Conservation (phyloP, 2,113 vertebrate species). For the Gracilinanus agilis region DNA sequence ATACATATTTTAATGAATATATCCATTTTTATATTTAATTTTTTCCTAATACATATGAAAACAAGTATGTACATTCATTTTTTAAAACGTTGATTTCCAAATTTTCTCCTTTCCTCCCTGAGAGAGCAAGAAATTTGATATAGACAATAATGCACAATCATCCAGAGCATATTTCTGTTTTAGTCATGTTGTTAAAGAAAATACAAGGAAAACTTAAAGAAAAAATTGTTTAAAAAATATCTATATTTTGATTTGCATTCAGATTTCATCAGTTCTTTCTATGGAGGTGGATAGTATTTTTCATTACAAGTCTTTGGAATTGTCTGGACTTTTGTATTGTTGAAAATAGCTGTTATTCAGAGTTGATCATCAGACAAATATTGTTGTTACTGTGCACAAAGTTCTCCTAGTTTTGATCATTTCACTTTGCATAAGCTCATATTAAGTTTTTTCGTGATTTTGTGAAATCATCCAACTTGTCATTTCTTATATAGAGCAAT, state of each 20-base stretch:
- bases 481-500: too few relatives aligned
- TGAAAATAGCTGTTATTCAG: background rate
- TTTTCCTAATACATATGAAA: too few relatives aligned
- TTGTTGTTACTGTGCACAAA: background rate
- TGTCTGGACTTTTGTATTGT: background rate
- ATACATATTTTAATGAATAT: background rate
- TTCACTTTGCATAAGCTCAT: background rate
- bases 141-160: background rate
- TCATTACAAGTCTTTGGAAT: background rate
- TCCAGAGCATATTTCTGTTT: background rate
- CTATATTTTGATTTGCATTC: background rate
- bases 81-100: background rate
- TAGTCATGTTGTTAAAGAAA: background rate
- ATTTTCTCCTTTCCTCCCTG: background rate
- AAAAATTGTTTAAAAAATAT: background rate
- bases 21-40: too few relatives aligned
- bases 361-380: background rate
- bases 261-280: background rate
- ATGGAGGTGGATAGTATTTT: background rate
- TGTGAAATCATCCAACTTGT: too few relatives aligned
- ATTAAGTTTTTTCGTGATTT: background rate
- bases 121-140: too few relatives aligned
- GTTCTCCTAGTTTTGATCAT: background rate
- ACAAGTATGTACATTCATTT: too few relatives aligned
- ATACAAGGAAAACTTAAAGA: background rate